A percentile compares a stretch with the other conserved stretches of the same genome.
phyloP scores from a whole-genome alignment of 2,113 vertebrate species.

The Pavo muticus region DNA sequence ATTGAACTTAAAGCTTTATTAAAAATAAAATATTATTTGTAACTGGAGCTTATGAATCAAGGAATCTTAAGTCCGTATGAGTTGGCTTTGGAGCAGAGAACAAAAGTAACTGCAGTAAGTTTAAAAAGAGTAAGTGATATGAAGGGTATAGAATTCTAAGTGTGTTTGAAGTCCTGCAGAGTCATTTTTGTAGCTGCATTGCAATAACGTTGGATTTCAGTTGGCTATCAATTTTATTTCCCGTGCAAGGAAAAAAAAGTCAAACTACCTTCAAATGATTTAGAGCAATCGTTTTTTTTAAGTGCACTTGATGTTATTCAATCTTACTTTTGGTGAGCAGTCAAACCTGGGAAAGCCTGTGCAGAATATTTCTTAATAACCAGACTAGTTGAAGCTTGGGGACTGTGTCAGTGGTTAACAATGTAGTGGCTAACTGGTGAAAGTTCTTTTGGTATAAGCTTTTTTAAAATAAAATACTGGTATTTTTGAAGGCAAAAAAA shows the following conservation, averaged over 20 bases:
- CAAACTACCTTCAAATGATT: background rate
- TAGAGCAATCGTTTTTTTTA: background rate
- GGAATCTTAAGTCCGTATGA: background rate
- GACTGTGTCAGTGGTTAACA: background rate
- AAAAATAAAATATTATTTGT: background rate
- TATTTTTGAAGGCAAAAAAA: conserved; percentile 5
- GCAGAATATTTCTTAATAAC: background rate
- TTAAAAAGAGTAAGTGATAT: background rate
- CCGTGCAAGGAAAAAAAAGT: background rate
- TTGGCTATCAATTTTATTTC: background rate
- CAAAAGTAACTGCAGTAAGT: background rate
- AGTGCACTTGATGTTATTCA: background rate
- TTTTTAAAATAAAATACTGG: background rate
- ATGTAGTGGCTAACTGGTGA: background rate
- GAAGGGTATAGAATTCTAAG: background rate
- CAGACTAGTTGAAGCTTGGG: rapidly evolving
- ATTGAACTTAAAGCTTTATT: background rate
- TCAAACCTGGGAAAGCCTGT: background rate
- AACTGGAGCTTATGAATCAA: background rate
- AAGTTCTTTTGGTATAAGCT: background rate
- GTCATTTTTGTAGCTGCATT: background rate
- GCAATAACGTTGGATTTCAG: background rate
- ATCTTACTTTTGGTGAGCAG: background rate
- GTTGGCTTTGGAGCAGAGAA: rapidly evolving
- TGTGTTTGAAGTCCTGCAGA: background rate